Conservation (phyloP, 2,888 invertebrate genomes). For the Syritta pipiens region DNA sequence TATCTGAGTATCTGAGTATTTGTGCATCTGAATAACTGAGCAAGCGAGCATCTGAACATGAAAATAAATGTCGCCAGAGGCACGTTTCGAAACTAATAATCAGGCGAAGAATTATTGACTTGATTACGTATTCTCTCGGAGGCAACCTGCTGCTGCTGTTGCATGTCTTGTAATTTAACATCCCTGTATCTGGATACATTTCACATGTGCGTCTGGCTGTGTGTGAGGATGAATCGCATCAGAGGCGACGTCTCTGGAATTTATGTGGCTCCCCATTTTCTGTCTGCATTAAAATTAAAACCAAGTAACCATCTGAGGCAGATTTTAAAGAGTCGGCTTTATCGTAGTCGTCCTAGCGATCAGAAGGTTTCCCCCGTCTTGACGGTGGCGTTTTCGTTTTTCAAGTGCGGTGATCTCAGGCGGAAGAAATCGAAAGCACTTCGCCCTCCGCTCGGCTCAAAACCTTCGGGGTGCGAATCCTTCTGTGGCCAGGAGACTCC, state of each 20-base stretch:
- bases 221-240: conserved; percentile 59
- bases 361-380: not conserved
- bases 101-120: conserved; percentile 67
- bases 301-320: conserved; percentile 65
- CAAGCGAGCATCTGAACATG: conserved; percentile 1
- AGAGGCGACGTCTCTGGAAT: conserved; percentile 48
- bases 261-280: conserved; percentile 44
- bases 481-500: not conserved
- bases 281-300: conserved; percentile 63
- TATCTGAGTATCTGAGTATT: no score
- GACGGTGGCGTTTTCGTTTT: conserved; percentile 34
- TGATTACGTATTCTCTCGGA: conserved; percentile 65
- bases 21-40: no score
- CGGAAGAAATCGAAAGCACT: conserved; percentile 64
- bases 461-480: conserved; percentile 18
- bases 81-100: conserved; percentile 67
- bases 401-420: conserved; percentile 59
- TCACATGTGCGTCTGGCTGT: conserved; percentile 53
- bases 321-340: conserved; percentile 25
- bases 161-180: conserved; percentile 65
- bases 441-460: conserved; percentile 21
- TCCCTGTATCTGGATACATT: conserved; percentile 59
- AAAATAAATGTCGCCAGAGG: conserved; percentile 59
- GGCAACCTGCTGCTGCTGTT: conserved; percentile 59
- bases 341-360: no score